Evolutionary conservation across 35 echinoderm and acorn worm genomes (phyloP).

Genomic region (Strongylocentrotus purpuratus): DNA sequence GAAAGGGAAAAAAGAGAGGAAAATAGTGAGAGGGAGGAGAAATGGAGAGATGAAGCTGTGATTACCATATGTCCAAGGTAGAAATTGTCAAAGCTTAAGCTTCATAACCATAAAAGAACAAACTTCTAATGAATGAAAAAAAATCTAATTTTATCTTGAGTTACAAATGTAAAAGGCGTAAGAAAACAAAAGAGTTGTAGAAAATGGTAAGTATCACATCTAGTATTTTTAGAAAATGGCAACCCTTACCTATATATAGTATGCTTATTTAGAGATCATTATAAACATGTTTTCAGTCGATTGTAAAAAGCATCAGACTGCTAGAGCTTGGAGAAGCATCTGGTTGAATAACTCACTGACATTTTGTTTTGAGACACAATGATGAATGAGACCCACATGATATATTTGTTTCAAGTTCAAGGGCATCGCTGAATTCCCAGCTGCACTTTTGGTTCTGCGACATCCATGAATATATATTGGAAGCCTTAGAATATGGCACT

Average conservation of each 20-base stretch:
- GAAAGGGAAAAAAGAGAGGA: not conserved
- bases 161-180: too few relatives aligned
- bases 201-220: too few relatives aligned
- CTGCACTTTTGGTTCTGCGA: not conserved
- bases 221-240: too few relatives aligned
- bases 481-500: not conserved
- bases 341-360: not conserved
- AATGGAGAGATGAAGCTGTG: not conserved
- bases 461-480: not conserved
- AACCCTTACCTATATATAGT: too few relatives aligned
- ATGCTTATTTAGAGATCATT: too few relatives aligned
- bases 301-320: not conserved
- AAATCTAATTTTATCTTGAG: too few relatives aligned
- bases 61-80: not conserved
- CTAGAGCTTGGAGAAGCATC: not conserved
- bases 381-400: not conserved
- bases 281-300: not conserved
- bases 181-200: too few relatives aligned
- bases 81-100: too few relatives aligned
- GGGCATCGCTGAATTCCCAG: not conserved
- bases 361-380: not conserved
- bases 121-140: too few relatives aligned
- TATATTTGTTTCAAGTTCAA: not conserved
- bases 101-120: too few relatives aligned
- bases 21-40: not conserved